Conservation (phyloP, 2,113 vertebrate genomes). For the Malurus elegans region DNA sequence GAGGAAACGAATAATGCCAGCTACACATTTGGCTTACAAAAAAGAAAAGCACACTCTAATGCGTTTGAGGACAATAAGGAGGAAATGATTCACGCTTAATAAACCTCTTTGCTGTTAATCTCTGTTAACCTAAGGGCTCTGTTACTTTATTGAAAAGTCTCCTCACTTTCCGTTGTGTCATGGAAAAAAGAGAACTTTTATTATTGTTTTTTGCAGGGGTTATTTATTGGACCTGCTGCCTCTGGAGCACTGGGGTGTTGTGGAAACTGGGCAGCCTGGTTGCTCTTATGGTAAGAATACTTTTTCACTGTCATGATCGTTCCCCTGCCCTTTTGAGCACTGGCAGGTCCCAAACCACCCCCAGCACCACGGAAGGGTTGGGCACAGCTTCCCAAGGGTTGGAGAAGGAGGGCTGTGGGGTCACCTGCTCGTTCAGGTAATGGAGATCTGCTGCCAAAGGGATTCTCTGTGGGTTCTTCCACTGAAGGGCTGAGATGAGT, state of each 20-base stretch:
- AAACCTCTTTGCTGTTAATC: constrained; percentile 51
- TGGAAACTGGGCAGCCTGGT: background rate
- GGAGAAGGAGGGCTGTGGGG: background rate
- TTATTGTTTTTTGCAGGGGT: background rate
- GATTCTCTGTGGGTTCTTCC: background rate
- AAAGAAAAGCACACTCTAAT: constrained; percentile 27
- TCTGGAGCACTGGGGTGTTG: background rate
- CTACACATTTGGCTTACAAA: constrained; percentile 44
- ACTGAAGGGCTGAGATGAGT: background rate
- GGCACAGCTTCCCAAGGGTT: background rate
- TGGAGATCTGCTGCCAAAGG: background rate
- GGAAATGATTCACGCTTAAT: constrained; percentile 63
- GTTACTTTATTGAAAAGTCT: background rate
- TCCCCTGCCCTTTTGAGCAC: rapidly evolving
- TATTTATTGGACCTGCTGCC: background rate
- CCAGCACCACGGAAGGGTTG: rapidly evolving
- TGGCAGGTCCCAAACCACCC: background rate
- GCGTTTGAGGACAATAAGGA: constrained; percentile 38
- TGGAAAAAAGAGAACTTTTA: background rate
- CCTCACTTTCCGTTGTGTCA: background rate
- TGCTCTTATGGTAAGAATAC: rapidly evolving
- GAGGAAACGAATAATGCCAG: constrained; percentile 50
- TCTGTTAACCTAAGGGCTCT: constrained; percentile 42
- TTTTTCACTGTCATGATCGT: background rate
- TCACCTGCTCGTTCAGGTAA: background rate